phyloP scores from a whole-genome alignment of 2,797 vertebrate genomes.

The Semotilus atromaculatus region DNA sequence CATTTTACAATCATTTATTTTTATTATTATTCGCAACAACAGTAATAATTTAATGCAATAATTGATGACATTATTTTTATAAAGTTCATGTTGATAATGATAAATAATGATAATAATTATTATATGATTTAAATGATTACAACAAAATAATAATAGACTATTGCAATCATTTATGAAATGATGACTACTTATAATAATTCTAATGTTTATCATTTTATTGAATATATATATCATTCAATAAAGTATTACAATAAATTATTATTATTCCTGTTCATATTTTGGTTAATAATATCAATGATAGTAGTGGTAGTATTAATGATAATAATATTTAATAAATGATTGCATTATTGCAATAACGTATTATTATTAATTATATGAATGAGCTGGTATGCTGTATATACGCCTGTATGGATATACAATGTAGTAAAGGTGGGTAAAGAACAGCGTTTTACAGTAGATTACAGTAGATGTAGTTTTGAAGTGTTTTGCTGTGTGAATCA shows the following conservation, averaged over 20 bases:
- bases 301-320: neutral
- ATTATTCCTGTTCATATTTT: neutral
- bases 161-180: neutral
- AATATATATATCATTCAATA: neutral
- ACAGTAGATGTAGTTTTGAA: neutral
- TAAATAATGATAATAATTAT: neutral
- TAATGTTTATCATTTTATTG: too few species aligned
- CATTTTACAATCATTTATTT: too few species aligned
- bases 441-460: slow-evolving; percentile 39
- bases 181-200: neutral
- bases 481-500: neutral
- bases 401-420: too few species aligned
- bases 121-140: neutral
- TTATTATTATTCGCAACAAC: too few species aligned
- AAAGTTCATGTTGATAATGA: neutral
- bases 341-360: neutral
- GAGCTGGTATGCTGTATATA: neutral
- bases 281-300: neutral
- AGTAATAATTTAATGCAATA: neutral
- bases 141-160: neutral
- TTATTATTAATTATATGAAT: neutral
- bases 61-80: neutral
- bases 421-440: slow-evolving; percentile 40
- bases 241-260: neutral
- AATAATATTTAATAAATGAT: too few species aligned